Percentiles rank a stretch among this genome's conserved stretches.
phyloP scores from a whole-genome alignment of 2,113 vertebrate species.

The Gymnorhina tibicen region DNA sequence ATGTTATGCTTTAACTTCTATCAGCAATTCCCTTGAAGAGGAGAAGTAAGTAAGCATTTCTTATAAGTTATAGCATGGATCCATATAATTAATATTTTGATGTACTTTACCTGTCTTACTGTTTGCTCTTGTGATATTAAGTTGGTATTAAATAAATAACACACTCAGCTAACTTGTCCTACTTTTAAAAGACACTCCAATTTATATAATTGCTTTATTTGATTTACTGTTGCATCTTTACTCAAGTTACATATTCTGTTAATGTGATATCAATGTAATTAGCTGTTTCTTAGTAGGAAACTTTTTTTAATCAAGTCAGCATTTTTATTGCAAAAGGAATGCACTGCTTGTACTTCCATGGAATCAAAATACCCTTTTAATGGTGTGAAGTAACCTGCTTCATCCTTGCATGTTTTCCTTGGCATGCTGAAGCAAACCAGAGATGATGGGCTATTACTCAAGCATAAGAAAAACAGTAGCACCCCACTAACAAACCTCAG shows the following conservation, averaged over 20 bases:
- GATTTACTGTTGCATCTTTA: slow-evolving; percentile 28
- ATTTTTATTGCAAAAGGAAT: neutral
- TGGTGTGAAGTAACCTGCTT: neutral
- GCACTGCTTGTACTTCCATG: neutral
- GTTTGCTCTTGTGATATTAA: slow-evolving; percentile 54
- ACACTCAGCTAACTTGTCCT: slow-evolving; percentile 1
- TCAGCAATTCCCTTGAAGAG: slow-evolving; percentile 22
- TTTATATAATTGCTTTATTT: slow-evolving; percentile 52
- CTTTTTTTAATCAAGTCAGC: slow-evolving; percentile 16
- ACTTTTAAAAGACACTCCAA: slow-evolving; percentile 50
- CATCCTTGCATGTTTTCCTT: neutral
- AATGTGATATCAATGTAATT: slow-evolving; percentile 42
- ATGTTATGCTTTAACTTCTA: neutral
- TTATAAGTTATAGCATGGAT: neutral
- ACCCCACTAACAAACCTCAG: neutral
- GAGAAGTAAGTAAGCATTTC: neutral
- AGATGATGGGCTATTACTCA: neutral
- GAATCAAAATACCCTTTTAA: neutral
- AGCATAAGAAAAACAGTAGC: neutral
- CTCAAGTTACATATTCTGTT: neutral
- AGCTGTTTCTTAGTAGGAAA: slow-evolving; percentile 9
- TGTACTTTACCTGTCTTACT: slow-evolving; percentile 47
- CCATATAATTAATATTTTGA: slow-evolving; percentile 66
- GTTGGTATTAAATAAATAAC: slow-evolving; percentile 53
- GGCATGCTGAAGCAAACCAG: neutral